phyloP scores from a whole-genome alignment of 2,888 invertebrate species.

The Drosophila nigricruria region DNA sequence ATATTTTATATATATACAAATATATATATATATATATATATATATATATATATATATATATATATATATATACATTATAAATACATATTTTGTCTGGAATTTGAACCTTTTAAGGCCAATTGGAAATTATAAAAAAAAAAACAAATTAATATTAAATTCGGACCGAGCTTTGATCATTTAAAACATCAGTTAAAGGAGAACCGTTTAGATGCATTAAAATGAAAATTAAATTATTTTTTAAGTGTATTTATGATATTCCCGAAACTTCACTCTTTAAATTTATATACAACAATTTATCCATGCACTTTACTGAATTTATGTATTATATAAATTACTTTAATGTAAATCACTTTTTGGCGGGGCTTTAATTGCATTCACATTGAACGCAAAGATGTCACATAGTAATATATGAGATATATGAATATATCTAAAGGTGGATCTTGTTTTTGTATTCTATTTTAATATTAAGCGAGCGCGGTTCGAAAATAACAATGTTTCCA shows the following conservation, averaged over 20 bases:
- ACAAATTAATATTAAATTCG: conserved; percentile 32
- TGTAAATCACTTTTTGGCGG: conserved; percentile 15
- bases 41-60: background rate
- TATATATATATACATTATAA: background rate
- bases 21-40: background rate
- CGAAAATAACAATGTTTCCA: conserved; percentile 66
- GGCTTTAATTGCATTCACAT: conserved; percentile 15
- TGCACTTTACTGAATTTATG: conserved; percentile 30
- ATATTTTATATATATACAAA: background rate
- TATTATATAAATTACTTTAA: conserved; percentile 22
- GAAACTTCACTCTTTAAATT: conserved; percentile 16
- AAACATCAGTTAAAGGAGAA: conserved; percentile 19
- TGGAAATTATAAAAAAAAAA: conserved; percentile 12
- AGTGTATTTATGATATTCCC: conserved; percentile 42
- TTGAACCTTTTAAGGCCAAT: conserved; percentile 34
- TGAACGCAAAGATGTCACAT: background rate
- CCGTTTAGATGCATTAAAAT: conserved; percentile 35
- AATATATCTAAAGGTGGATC: background rate
- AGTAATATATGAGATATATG: background rate
- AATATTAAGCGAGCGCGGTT: conserved; percentile 38
- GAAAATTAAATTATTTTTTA: conserved; percentile 27
- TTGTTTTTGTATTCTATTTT: conserved; percentile 16
- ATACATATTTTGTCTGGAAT: background rate
- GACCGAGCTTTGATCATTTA: conserved; percentile 17
- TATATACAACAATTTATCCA: conserved; percentile 5